Conservation (phyloP, 2,113 vertebrate species). For the Lonchura striata region DNA sequence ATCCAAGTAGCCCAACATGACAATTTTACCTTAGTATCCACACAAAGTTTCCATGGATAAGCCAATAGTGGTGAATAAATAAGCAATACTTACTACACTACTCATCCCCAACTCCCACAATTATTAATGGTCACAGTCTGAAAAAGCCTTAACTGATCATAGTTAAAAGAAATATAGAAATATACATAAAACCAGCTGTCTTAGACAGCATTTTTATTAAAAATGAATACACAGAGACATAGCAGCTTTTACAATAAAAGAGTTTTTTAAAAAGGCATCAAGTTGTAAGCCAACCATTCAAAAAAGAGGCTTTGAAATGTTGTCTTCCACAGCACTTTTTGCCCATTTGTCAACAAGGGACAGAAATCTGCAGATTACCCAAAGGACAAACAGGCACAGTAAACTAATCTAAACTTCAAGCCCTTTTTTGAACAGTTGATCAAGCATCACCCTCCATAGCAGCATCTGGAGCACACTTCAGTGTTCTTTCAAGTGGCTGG, state of each 20-base stretch:
- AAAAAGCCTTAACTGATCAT: not conserved
- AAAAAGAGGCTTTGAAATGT: conserved; percentile 49
- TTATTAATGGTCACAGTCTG: conserved; percentile 28
- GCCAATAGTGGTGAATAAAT: conserved; percentile 49
- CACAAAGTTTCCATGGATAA: not conserved
- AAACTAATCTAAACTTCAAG: conserved; percentile 27
- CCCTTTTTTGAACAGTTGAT: conserved; percentile 60
- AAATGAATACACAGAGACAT: conserved; percentile 77
- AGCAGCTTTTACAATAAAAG: conserved; percentile 86
- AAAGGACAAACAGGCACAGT: not conserved
- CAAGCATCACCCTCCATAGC: conserved; percentile 88
- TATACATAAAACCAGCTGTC: conserved; percentile 68
- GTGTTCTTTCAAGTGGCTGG: conserved; percentile 83
- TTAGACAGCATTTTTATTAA: conserved; percentile 84
- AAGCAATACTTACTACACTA: not conserved
- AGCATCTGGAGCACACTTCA: conserved; percentile 85
- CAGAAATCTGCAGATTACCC: not conserved
- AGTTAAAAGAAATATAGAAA: conserved; percentile 41
- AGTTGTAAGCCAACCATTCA: conserved; percentile 68
- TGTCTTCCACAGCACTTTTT: not conserved
- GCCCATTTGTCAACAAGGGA: not conserved
- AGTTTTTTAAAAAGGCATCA: conserved; percentile 74
- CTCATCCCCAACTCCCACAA: conserved; percentile 3
- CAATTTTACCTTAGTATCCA: not conserved
- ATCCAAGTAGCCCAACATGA: not conserved